Percentiles rank a stretch among this genome's conserved stretches.
Evolutionary conservation across 1,140 invertebrate genomes (phyloP).

Genomic region (Tenebrio molitor): DNA sequence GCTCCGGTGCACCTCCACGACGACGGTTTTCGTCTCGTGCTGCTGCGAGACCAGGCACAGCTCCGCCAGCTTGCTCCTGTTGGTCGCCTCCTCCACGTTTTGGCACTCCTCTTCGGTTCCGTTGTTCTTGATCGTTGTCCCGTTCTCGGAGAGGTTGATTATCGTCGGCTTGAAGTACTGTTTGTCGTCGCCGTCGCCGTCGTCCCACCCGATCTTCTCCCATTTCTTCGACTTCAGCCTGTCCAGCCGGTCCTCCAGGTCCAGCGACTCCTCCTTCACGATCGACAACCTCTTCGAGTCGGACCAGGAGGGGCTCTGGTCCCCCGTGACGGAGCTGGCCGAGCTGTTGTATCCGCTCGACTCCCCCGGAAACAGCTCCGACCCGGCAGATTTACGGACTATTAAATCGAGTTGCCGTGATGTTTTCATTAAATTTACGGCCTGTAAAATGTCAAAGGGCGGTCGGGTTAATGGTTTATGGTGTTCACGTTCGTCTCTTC

Average conservation of each 20-base stretch:
- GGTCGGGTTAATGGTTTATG: conserved; percentile 13
- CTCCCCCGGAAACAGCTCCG: conserved; percentile 83
- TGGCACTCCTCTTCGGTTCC: conserved; percentile 59
- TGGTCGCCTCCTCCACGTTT: conserved; percentile 32
- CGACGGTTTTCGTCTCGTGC: conserved; percentile 72
- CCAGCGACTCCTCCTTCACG: conserved; percentile 75
- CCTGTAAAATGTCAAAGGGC: conserved; percentile 66
- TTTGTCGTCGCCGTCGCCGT: conserved; percentile 69
- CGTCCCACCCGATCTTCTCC: conserved; percentile 68
- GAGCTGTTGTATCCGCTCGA: conserved; percentile 86
- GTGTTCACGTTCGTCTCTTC: conserved; percentile 18
- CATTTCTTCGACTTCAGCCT: conserved; percentile 58
- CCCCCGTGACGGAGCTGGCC: conserved; percentile 81
- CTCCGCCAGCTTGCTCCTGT: conserved; percentile 55
- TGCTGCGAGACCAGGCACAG: conserved; percentile 59
- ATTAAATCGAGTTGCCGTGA: conserved; percentile 80
- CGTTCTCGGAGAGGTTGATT: conserved; percentile 77
- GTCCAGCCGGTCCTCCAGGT: conserved; percentile 67
- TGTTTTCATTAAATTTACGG: conserved; percentile 83
- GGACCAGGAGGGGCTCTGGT: conserved; percentile 76
- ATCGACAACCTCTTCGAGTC: conserved; percentile 76
- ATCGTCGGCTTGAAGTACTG: conserved; percentile 71
- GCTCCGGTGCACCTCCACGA: conserved; percentile 74
- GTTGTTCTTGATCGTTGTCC: conserved; percentile 76
- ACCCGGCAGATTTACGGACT: conserved; percentile 79